Percentiles rank a stretch among this genome's conserved stretches.
phyloP scores from a whole-genome alignment of 2,113 vertebrate genomes.

The Aptenodytes forsteri region DNA sequence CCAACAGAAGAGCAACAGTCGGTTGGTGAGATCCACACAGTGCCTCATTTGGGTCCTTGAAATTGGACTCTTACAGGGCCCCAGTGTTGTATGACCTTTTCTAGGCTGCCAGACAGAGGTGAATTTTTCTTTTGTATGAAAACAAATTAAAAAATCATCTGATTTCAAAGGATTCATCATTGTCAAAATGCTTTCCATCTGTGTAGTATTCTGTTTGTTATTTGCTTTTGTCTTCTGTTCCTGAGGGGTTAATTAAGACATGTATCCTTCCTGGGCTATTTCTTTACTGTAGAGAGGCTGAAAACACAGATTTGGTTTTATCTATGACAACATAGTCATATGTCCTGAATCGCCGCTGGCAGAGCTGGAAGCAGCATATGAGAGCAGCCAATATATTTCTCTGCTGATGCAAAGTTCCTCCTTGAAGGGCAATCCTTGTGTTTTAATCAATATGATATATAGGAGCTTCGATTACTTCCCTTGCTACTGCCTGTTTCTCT shows the following conservation, averaged over 20 bases:
- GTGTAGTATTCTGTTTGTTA: neutral
- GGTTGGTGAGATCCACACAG: neutral
- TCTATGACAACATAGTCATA: neutral
- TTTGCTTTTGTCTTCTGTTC: neutral
- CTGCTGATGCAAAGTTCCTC: neutral
- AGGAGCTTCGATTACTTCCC: neutral
- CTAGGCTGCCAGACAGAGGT: neutral
- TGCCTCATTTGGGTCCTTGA: neutral
- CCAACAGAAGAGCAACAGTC: neutral
- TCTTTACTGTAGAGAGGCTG: neutral
- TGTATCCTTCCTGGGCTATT: neutral
- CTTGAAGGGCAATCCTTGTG: neutral
- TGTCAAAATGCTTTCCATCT: slow-evolving; percentile 16
- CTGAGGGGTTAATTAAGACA: slow-evolving; percentile 4
- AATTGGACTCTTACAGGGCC: neutral
- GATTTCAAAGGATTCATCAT: neutral
- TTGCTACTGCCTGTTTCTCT: neutral
- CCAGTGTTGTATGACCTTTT: neutral
- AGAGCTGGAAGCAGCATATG: neutral
- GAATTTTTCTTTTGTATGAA: neutral
- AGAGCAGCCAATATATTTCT: neutral
- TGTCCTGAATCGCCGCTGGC: neutral
- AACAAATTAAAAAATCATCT: neutral
- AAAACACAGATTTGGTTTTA: neutral
- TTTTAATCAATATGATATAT: neutral